These are phyloP conservation scores for Apis cerana DNA, from an alignment of 1,140 invertebrate species.

Conservation along the genomic window DNA sequence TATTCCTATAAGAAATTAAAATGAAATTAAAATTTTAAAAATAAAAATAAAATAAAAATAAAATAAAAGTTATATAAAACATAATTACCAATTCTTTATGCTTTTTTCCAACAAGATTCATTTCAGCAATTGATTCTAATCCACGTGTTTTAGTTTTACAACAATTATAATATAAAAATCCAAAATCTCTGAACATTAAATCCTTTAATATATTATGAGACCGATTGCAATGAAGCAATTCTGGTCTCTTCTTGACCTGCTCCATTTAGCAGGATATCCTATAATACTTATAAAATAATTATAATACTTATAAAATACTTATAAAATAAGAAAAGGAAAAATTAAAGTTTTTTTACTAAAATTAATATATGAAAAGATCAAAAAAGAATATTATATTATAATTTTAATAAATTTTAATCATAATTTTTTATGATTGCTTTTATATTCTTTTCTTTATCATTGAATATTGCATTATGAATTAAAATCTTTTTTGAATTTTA, in stretches of 20 bases:
- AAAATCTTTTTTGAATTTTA: too few relatives aligned
- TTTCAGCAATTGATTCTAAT: constrained; percentile 81
- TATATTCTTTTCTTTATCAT: too few relatives aligned
- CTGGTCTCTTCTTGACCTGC: constrained; percentile 67
- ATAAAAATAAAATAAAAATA: neutral
- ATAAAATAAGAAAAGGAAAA: neutral
- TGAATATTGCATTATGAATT: too few relatives aligned
- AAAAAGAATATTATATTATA: too few relatives aligned
- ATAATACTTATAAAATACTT: too few relatives aligned
- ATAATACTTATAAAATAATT: constrained; percentile 6
- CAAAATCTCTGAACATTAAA: constrained; percentile 75
- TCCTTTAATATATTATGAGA: constrained; percentile 73
- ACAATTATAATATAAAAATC: constrained; percentile 62
- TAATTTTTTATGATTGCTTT: too few relatives aligned
- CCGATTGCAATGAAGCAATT: constrained; percentile 60
- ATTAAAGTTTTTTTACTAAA: neutral
- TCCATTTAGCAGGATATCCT: constrained; percentile 66
- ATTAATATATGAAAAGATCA: neutral
- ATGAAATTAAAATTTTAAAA: too few relatives aligned
- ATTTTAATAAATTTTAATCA: too few relatives aligned
- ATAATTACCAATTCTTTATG: constrained; percentile 81
- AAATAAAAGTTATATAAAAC: constrained; percentile 8
- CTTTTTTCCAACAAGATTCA: constrained; percentile 80
- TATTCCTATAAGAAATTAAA: constrained; percentile 83
- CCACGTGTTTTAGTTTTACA: constrained; percentile 70